Conservation (phyloP, 2,888 invertebrate genomes). For the Ophion costatus region DNA sequence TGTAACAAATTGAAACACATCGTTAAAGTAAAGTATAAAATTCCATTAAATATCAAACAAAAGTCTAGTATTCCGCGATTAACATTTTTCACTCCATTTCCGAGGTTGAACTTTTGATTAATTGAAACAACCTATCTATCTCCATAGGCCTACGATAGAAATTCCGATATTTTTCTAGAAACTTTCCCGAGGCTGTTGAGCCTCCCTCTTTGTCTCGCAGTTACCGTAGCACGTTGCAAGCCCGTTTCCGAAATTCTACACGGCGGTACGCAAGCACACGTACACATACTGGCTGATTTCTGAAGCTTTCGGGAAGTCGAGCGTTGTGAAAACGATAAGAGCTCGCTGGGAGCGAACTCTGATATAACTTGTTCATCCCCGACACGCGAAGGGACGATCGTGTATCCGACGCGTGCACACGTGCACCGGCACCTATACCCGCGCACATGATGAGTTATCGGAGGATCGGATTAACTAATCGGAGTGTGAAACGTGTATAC, state of each 20-base stretch:
- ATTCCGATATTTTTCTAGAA: background rate
- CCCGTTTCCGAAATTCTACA: conserved; percentile 21
- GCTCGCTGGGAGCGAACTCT: conserved; percentile 69
- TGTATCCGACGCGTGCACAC: conserved; percentile 39
- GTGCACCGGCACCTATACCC: conserved; percentile 26
- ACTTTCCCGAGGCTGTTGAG: conserved; percentile 44
- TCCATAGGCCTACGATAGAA: background rate
- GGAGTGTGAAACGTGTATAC: conserved; percentile 24
- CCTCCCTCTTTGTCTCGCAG: conserved; percentile 8
- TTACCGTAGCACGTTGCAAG: conserved; percentile 57
- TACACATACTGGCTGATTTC: conserved; percentile 36
- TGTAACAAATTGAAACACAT: too few species aligned
- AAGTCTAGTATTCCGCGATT: background rate
- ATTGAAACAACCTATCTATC: background rate
- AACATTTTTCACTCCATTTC: background rate
- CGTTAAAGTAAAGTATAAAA: background rate
- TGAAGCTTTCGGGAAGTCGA: conserved; percentile 68
- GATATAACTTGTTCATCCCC: conserved; percentile 70
- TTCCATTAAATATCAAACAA: background rate
- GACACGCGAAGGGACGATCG: conserved; percentile 49
- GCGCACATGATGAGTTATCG: conserved; percentile 47
- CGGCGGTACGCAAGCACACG: conserved; percentile 8
- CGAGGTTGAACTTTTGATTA: background rate
- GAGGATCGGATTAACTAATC: conserved; percentile 59
- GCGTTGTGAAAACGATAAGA: conserved; percentile 73